Conservation (phyloP, 92 coral and sea anemone genomes). For the Meandrina meandrites region DNA sequence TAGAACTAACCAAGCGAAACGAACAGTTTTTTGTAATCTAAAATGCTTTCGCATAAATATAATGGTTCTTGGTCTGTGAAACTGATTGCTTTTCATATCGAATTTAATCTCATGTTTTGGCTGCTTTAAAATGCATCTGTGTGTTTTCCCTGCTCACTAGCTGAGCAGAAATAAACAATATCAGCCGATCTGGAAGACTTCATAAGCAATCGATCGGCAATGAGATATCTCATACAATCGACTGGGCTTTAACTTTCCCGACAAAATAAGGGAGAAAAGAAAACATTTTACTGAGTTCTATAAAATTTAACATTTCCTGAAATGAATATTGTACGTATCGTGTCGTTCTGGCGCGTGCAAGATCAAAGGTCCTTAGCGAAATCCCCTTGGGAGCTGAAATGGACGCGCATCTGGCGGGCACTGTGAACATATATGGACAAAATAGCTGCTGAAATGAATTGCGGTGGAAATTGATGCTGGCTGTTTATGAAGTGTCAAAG, state of each 20-base stretch:
- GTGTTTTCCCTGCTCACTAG: neutral
- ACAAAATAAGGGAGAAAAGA: neutral
- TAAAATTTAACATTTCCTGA: neutral
- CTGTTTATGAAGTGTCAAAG: neutral
- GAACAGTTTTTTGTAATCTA: neutral
- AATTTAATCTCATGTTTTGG: neutral
- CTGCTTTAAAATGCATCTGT: neutral
- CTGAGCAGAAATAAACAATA: neutral
- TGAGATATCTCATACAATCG: neutral
- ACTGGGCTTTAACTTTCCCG: neutral
- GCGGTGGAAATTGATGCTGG: neutral
- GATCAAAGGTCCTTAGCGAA: constrained; percentile 19
- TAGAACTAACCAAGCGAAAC: neutral
- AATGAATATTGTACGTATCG: neutral
- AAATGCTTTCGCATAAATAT: neutral
- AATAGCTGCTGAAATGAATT: neutral
- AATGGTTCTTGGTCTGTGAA: neutral
- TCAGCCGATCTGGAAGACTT: neutral
- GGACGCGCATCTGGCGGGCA: constrained; percentile 37
- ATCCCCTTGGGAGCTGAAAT: constrained; percentile 24
- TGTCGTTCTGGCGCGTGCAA: constrained; percentile 39
- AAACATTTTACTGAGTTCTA: no score
- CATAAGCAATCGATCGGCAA: neutral
- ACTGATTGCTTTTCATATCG: neutral
- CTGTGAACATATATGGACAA: neutral